A percentile compares a stretch with the other conserved stretches of the same genome.
Conservation (phyloP, 2,888 invertebrate genomes). For the Acrobasis consociella region DNA sequence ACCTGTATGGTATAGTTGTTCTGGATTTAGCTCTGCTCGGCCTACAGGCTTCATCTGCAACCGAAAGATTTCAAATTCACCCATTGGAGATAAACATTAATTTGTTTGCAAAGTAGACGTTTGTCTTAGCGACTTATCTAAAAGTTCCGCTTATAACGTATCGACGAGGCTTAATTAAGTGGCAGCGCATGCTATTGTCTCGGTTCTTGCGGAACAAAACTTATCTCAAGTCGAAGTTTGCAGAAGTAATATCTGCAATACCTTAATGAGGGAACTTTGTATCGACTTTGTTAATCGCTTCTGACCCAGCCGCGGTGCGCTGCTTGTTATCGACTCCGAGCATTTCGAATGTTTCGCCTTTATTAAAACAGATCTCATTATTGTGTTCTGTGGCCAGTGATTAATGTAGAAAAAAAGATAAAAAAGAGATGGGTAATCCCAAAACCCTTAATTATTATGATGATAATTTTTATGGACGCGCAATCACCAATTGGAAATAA, state of each 20-base stretch:
- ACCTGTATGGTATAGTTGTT: slow-evolving; percentile 81
- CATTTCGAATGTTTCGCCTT: slow-evolving; percentile 37
- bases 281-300: slow-evolving; percentile 78
- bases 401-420: slow-evolving; percentile 39
- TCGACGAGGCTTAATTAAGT: slow-evolving; percentile 75
- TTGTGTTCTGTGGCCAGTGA: slow-evolving; percentile 38
- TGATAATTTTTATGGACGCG: slow-evolving; percentile 67
- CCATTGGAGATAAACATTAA: slow-evolving; percentile 29
- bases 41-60: slow-evolving; percentile 81
- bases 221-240: slow-evolving; percentile 74
- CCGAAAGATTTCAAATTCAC: slow-evolving; percentile 59
- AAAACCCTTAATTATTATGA: slow-evolving; percentile 49
- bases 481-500: slow-evolving; percentile 50
- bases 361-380: slow-evolving; percentile 37
- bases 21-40: slow-evolving; percentile 82
- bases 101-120: slow-evolving; percentile 39
- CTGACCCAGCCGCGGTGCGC: slow-evolving; percentile 58
- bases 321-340: slow-evolving; percentile 33
- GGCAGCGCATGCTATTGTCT: slow-evolving; percentile 76
- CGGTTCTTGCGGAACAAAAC: slow-evolving; percentile 76
- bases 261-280: slow-evolving; percentile 81
- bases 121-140: slow-evolving; percentile 60
- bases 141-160: slow-evolving; percentile 60
- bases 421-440: slow-evolving; percentile 38
- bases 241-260: slow-evolving; percentile 79